phyloP scores from a whole-genome alignment of 1,140 invertebrate species.

The Ceratoteleas bidentatus region DNA sequence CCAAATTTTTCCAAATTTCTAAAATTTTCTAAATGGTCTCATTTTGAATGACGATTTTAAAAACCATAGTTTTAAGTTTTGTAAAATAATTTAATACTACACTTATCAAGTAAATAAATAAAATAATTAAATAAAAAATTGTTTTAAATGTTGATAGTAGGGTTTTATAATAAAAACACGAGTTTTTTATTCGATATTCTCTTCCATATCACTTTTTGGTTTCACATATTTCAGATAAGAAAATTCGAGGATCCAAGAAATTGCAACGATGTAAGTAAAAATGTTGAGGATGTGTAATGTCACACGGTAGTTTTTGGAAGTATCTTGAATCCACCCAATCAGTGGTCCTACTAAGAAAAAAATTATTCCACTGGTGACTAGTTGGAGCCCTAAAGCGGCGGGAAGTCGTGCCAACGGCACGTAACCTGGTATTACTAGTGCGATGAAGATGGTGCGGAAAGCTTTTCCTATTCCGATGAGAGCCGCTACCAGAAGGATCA shows the following conservation, averaged over 20 bases:
- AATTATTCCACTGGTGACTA: conserved; percentile 84
- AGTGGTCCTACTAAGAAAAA: conserved; percentile 84
- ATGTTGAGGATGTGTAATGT: conserved; percentile 85
- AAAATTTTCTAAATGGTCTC: too few species aligned
- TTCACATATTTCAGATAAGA: conserved; percentile 28
- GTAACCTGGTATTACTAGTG: conserved; percentile 86
- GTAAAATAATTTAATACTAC: too few species aligned
- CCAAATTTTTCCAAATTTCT: too few species aligned
- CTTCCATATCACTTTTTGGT: too few species aligned
- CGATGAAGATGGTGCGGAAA: conserved; percentile 86
- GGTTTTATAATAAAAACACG: too few species aligned
- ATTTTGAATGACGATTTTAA: too few species aligned
- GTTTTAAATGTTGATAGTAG: too few species aligned
- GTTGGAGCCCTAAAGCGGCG: conserved; percentile 83
- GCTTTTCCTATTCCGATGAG: conserved; percentile 86
- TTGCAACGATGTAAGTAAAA: conserved; percentile 83
- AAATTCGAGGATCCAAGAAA: conserved; percentile 83
- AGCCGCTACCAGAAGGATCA: conserved; percentile 63
- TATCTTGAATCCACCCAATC: conserved; percentile 84
- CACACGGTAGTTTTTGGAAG: conserved; percentile 81
- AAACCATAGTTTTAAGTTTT: too few species aligned
- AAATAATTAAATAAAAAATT: too few species aligned
- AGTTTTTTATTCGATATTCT: too few species aligned
- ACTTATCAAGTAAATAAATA: too few species aligned
- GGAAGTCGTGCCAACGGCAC: conserved; percentile 85